Conservation (phyloP, 2,888 invertebrate species). For the Agelastica alni region DNA sequence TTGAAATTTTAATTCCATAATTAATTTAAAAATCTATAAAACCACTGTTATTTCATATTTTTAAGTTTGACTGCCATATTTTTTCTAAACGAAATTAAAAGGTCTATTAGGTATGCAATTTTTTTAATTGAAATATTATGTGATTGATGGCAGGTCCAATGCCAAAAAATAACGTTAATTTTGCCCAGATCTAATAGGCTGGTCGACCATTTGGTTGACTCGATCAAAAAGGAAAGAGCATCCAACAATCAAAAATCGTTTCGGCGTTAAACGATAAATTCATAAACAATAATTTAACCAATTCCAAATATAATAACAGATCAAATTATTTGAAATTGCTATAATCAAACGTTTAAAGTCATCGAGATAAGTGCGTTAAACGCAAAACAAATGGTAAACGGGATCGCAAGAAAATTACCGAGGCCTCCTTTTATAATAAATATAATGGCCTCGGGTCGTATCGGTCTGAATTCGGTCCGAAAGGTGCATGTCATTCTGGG, state of each 20-base stretch:
- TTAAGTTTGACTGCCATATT: too few relatives aligned
- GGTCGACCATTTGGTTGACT: slow-evolving; percentile 18
- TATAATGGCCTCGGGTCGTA: slow-evolving; percentile 23
- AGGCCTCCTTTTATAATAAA: slow-evolving; percentile 36
- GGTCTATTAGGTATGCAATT: too few relatives aligned
- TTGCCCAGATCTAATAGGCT: too few relatives aligned
- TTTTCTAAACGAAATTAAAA: too few relatives aligned
- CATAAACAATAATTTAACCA: slow-evolving; percentile 54
- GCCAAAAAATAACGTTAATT: too few relatives aligned
- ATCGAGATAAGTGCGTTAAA: slow-evolving; percentile 54
- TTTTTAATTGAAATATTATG: too few relatives aligned
- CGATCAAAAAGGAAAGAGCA: slow-evolving; percentile 15
- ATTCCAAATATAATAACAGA: slow-evolving; percentile 55
- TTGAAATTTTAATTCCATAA: too few relatives aligned
- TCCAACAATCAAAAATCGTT: slow-evolving; percentile 22
- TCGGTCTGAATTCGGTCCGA: slow-evolving; percentile 30
- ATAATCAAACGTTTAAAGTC: slow-evolving; percentile 56
- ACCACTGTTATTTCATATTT: too few relatives aligned
- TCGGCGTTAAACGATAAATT: slow-evolving; percentile 55
- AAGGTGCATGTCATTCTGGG: slow-evolving; percentile 54
- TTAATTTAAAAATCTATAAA: too few relatives aligned
- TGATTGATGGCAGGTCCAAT: too few relatives aligned
- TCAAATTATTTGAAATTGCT: slow-evolving; percentile 57
- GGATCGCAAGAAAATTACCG: slow-evolving; percentile 54
- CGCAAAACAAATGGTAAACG: slow-evolving; percentile 57